These are phyloP conservation scores for Standfussiana lucernea DNA, from an alignment of 2,888 invertebrate genomes.

Conservation along the genomic window DNA sequence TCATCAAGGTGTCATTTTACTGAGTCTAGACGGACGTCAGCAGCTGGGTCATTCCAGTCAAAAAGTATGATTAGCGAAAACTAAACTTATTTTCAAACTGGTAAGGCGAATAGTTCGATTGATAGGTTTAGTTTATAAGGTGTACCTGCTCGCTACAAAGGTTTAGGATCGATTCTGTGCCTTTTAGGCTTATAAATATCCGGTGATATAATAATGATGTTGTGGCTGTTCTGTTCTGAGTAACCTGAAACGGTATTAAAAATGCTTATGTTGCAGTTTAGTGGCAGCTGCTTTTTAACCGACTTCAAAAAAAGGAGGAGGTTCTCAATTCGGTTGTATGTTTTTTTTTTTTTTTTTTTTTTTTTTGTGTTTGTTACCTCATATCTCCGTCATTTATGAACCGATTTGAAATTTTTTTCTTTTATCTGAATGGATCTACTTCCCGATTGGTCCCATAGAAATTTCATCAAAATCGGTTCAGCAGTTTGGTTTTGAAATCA, in stretches of 20 bases:
- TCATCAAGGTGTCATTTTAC: conserved; percentile 49
- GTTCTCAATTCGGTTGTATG: too few species aligned
- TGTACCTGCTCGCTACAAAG: conserved; percentile 13
- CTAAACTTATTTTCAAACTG: fast-evolving
- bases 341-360: too few species aligned
- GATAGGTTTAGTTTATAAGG: not conserved
- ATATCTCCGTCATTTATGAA: too few species aligned
- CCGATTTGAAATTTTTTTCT: too few species aligned
- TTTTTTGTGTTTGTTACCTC: too few species aligned
- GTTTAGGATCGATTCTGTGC: conserved; percentile 24
- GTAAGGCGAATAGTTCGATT: conserved; percentile 29
- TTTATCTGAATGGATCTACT: too few species aligned
- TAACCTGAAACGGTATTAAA: conserved; percentile 1
- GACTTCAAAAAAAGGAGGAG: too few species aligned
- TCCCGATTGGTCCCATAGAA: too few species aligned
- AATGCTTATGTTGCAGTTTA: not conserved
- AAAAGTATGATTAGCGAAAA: conserved; percentile 6
- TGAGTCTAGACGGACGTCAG: conserved; percentile 8
- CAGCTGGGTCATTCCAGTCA: conserved; percentile 8
- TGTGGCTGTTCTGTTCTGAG: not conserved
- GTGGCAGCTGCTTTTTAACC: not conserved
- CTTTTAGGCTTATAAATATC: conserved; percentile 19
- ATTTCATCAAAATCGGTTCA: too few species aligned
- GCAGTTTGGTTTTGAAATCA: too few species aligned
- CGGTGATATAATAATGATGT: conserved; percentile 16